Percentiles rank a stretch among this genome's conserved stretches.
phyloP scores from a whole-genome alignment of 2,113 vertebrate genomes.

The Microcebus tavaratra region DNA sequence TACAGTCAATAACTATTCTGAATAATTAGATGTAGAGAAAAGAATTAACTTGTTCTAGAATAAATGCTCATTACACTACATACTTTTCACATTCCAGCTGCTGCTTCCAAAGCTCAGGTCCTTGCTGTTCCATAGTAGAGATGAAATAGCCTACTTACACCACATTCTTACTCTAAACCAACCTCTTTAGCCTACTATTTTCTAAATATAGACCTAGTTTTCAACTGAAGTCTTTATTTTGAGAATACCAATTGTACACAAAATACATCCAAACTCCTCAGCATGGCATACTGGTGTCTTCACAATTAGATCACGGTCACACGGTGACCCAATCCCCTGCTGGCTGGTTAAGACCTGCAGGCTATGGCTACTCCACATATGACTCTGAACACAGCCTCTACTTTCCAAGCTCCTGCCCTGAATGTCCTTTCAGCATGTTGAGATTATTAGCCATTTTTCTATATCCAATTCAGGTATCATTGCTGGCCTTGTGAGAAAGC shows the following conservation, averaged over 20 bases:
- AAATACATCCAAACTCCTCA: not conserved
- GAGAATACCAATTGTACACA: not conserved
- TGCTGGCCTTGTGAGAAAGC: not conserved
- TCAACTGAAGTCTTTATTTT: not conserved
- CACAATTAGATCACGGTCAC: not conserved
- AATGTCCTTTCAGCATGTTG: not conserved
- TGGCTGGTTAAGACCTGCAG: not conserved
- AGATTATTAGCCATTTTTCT: not conserved
- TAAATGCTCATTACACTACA: not conserved
- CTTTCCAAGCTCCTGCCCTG: too few relatives aligned
- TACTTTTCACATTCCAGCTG: not conserved
- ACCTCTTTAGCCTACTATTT: not conserved
- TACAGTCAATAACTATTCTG: too few relatives aligned
- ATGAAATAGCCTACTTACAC: not conserved
- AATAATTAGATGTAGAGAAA: not conserved
- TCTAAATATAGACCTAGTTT: not conserved
- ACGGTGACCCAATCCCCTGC: accelerated
- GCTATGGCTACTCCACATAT: too few relatives aligned
- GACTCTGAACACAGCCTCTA: not conserved
- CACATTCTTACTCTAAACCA: not conserved
- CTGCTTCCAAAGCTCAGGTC: not conserved
- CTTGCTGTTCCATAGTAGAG: not conserved
- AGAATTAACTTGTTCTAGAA: not conserved
- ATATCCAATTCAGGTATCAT: not conserved
- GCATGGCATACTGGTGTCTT: not conserved